Evolutionary conservation across 2,113 vertebrate genomes (phyloP).

Genomic region (Oxygymnocypris stewartii): DNA sequence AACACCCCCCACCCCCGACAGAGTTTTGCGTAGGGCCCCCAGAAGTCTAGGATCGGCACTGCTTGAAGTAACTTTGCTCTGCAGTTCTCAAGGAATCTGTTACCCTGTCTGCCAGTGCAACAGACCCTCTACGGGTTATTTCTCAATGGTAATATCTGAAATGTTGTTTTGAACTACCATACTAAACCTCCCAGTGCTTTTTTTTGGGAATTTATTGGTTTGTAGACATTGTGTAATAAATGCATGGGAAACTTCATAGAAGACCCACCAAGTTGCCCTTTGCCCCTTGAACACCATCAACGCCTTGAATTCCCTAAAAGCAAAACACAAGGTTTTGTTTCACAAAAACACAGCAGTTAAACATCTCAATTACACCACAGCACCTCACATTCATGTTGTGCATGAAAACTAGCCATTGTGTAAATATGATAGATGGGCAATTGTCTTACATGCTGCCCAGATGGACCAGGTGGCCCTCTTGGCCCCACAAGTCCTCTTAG

Average conservation of each 20-base stretch:
- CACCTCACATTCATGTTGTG: not conserved
- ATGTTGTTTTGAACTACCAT: not conserved
- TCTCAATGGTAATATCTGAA: not conserved
- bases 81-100: not conserved
- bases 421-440: not conserved
- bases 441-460: constrained; percentile 78
- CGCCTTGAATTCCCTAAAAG: constrained; percentile 78
- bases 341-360: not conserved
- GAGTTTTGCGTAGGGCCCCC: too few relatives aligned
- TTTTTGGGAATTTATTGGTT: not conserved
- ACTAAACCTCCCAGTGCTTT: not conserved
- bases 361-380: not conserved
- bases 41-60: too few relatives aligned
- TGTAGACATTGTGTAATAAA: not conserved
- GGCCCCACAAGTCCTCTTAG: constrained; percentile 82
- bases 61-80: not conserved
- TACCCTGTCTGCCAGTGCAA: not conserved
- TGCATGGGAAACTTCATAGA: not conserved
- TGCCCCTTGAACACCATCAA: constrained; percentile 81
- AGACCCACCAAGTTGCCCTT: constrained; percentile 86
- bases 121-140: not conserved
- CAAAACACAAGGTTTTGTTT: constrained; percentile 36
- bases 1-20: too few relatives aligned
- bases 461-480: constrained; percentile 78
- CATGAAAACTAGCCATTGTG: not conserved